phyloP scores from a whole-genome alignment of 2,888 invertebrate species.

The Hemistola chrysoprasaria region DNA sequence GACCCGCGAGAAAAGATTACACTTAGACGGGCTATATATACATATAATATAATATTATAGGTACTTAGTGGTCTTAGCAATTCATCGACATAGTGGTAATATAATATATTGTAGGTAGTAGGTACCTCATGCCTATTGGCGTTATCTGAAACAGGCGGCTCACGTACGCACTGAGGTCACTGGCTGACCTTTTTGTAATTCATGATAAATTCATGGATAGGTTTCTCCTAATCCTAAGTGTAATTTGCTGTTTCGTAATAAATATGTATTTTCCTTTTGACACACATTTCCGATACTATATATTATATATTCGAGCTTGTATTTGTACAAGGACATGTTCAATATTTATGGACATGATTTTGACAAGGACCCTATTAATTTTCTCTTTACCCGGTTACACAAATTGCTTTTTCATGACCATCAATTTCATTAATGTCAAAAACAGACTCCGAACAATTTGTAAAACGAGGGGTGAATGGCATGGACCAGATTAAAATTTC shows the following conservation, averaged over 20 bases:
- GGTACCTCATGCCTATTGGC: constrained; percentile 2
- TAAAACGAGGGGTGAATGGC: not conserved
- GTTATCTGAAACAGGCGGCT: constrained; percentile 3
- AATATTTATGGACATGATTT: too few relatives aligned
- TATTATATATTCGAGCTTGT: not conserved
- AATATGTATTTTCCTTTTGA: constrained; percentile 20
- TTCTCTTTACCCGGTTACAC: too few relatives aligned
- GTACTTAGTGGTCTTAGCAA: constrained; percentile 4
- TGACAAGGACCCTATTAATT: too few relatives aligned
- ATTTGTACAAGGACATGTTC: too few relatives aligned
- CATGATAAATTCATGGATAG: too few relatives aligned
- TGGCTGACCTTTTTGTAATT: constrained; percentile 53
- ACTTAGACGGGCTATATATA: not conserved
- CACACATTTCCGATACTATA: not conserved
- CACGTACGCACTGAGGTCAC: constrained; percentile 54
- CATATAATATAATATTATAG: not conserved
- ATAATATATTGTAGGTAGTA: too few relatives aligned
- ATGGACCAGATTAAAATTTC: not conserved
- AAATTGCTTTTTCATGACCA: constrained; percentile 10
- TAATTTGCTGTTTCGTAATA: constrained; percentile 21
- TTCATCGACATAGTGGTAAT: too few relatives aligned
- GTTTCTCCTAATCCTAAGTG: constrained; percentile 19
- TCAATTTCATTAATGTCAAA: constrained; percentile 9
- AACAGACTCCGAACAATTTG: constrained; percentile 8
- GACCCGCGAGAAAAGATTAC: not conserved